Conservation (phyloP, 2,113 vertebrate species). For the Pimephales promelas region DNA sequence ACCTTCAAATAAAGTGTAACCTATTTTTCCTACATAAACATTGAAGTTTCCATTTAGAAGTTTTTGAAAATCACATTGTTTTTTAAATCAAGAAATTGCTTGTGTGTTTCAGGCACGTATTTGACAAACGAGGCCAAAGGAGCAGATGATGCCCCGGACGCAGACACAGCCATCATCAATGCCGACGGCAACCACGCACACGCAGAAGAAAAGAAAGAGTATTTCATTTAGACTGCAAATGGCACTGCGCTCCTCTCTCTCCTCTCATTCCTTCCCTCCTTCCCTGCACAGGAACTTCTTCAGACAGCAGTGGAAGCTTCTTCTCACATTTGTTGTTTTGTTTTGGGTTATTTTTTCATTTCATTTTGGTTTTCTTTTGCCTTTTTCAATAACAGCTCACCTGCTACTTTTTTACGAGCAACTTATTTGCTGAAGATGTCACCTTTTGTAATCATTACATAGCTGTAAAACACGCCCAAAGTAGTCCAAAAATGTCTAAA, state of each 20-base stretch:
- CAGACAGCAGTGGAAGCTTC: conserved; percentile 44
- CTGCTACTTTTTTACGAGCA: conserved; percentile 62
- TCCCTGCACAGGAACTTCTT: conserved; percentile 45
- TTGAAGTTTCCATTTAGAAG: background rate
- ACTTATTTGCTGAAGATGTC: conserved; percentile 81
- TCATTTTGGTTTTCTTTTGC: conserved; percentile 55
- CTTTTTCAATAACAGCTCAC: conserved; percentile 36
- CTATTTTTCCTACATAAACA: background rate
- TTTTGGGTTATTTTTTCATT: conserved; percentile 50
- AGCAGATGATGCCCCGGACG: conserved; percentile 96
- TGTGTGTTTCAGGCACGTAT: conserved; percentile 86
- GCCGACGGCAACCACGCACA: conserved; percentile 98
- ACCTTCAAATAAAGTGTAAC: too few relatives aligned
- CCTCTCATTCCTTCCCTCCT: conserved; percentile 25
- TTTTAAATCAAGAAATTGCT: conserved; percentile 16
- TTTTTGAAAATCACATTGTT: background rate
- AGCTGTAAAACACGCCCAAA: conserved; percentile 45
- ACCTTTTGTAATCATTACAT: conserved; percentile 71
- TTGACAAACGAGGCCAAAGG: conserved; percentile 99
- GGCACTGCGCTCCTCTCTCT: conserved; percentile 63
- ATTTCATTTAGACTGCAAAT: conserved; percentile 95
- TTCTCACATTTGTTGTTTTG: conserved; percentile 24
- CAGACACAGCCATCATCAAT: conserved; percentile 98
- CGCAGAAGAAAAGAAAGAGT: conserved; percentile 98
- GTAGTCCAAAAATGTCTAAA: background rate